phyloP scores from a whole-genome alignment of 2,797 vertebrate species.

The Picus viridis region DNA sequence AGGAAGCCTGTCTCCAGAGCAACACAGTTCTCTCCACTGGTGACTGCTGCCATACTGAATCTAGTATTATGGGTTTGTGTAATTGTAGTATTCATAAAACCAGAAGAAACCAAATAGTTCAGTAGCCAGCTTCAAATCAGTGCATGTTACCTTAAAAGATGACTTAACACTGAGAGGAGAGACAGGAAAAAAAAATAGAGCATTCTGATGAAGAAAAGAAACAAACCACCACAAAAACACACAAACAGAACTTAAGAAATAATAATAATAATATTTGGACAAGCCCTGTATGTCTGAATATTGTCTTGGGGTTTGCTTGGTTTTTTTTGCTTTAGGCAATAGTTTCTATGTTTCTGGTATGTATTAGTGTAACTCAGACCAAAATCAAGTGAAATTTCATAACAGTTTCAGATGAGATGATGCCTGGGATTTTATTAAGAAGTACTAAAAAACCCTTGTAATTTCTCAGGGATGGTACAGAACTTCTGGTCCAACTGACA shows the following conservation, averaged over 20 bases:
- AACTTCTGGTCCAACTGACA: neutral
- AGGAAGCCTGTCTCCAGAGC: neutral
- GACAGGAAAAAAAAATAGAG: neutral
- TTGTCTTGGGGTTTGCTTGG: neutral
- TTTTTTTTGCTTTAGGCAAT: neutral
- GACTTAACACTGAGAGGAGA: neutral
- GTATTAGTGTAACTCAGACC: neutral
- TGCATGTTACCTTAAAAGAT: fast-evolving
- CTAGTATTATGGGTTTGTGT: neutral
- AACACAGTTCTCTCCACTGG: neutral
- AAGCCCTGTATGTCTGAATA: fast-evolving
- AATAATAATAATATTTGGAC: no score
- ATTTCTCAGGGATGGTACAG: neutral
- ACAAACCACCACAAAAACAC: neutral
- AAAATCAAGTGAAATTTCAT: neutral
- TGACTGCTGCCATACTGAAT: neutral
- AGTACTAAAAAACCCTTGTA: neutral
- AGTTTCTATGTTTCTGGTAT: neutral
- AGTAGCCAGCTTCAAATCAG: neutral
- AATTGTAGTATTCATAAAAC: neutral
- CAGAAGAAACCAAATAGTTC: neutral
- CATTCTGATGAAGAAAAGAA: neutral
- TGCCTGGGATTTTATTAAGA: neutral
- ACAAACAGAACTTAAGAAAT: neutral
- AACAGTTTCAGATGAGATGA: neutral